phyloP scores from a whole-genome alignment of 2,113 vertebrate species.

The Tragelaphus imberbis region DNA sequence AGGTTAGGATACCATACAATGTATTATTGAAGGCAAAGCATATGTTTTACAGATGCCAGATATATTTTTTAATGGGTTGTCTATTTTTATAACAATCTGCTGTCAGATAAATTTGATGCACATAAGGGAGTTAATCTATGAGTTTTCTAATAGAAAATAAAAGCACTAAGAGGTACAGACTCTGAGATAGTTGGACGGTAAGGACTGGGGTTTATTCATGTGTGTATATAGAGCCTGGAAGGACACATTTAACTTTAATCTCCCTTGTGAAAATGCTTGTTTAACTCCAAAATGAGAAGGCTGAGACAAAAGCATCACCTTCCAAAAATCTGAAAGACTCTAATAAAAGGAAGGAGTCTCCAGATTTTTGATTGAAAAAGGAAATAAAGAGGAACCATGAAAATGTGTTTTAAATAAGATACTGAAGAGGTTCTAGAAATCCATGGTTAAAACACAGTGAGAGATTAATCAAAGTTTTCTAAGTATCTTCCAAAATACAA shows the following conservation, averaged over 20 bases:
- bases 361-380: not conserved
- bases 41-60: not conserved
- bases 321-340: not conserved
- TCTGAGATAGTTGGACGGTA: not conserved
- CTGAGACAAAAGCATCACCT: not conserved
- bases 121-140: not conserved
- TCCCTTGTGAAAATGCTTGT: not conserved
- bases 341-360: not conserved
- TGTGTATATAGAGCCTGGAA: not conserved
- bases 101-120: not conserved
- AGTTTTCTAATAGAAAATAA: not conserved
- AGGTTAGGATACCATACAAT: not conserved
- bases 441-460: not conserved
- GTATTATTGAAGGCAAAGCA: not conserved
- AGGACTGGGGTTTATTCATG: not conserved
- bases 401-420: not conserved
- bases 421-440: not conserved
- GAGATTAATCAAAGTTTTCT: not conserved
- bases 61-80: not conserved
- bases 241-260: not conserved
- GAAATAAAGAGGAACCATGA: not conserved
- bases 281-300: not conserved
- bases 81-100: not conserved
- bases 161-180: not conserved
- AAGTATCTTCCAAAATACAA: not conserved